phyloP scores from a whole-genome alignment of 2,113 vertebrate species.

The rat (Rattus norvegicus) region GRCr8 NC_086021.1:110189001-110189500 shows the following conservation, averaged over 20 bases:
- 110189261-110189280: neutral
- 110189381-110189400: neutral
- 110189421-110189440: neutral
- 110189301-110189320: neutral
- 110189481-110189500: fast-evolving
- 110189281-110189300: neutral
- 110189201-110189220: neutral
- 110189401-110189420: neutral
- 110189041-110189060: neutral
- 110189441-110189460: neutral
- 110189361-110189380: neutral
- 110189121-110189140: neutral
- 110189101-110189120: neutral
- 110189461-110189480: fast-evolving
- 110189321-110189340: neutral
- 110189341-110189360: neutral
- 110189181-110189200: neutral
- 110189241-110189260: neutral
- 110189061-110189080: neutral
- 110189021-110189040: neutral
- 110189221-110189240: neutral
- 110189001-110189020: neutral
- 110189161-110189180: neutral
- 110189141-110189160: neutral
- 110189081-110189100: neutral